Evolutionary conservation across 2,113 vertebrate species (phyloP), one percentile per base, ranked within the genome.

Genomic region (Cichladusa arquata): DNA sequence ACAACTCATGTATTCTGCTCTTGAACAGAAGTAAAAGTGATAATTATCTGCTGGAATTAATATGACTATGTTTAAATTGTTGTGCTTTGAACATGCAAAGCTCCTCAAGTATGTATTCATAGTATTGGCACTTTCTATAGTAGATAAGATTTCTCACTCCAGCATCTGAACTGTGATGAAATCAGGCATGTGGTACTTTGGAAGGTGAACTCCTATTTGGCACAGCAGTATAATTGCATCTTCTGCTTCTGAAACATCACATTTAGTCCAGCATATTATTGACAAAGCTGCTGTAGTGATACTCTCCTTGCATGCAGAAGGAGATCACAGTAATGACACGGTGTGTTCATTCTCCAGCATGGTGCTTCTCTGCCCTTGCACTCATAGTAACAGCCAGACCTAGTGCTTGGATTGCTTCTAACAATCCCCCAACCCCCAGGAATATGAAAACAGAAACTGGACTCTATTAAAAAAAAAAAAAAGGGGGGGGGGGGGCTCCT

Each of bases 401-500:
- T 34, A 24, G 23, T 0, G n/a, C n/a, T n/a, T 19, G 31, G 29
- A 48, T 17, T 33, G 17, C 62, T 78, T 50, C 65, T 38, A 73
- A 79, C 45, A n/a, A 67, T 20, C 4, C 36, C 10, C 38, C 45
- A n/a, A 67, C 19, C 4, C 36, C 10, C 38, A 62, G 42, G 4
- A 24, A 60, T 62, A 29, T 1, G 6, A 50, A 65, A 91, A 61
- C 0, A 3, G 67, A 45, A 91, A 42, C 15, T 9, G 19, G 53
- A 70, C 42, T 26, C 34, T 5, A 3, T 12, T 9, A 44, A 12
- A 44, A 67, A 92, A 26, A 2, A 24, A 51, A 51, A 28, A n/a
- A n/a, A n/a, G n/a, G n/a, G n/a, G 44, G 44, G 44, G 19, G 19
- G 19, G 0, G 1, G 24, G 36, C 40, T 82, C 11, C 16, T 50